Base-by-base conservation (phyloP, 2,888 invertebrate species). In the Eupithecia abbreviata region DNA sequence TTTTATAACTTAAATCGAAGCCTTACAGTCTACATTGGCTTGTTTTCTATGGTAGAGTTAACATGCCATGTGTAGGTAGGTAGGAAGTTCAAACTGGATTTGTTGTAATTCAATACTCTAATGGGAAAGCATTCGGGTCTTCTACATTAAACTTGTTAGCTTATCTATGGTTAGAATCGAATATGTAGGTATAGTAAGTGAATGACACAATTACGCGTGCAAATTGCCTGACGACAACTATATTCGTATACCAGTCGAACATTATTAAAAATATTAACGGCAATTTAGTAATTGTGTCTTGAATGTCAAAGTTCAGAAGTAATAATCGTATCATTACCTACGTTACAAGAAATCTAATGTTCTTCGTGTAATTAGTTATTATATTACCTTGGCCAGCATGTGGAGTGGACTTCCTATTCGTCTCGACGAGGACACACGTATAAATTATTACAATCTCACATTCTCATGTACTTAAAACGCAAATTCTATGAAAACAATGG, bases 371-470 rank as follows among this genome's bases (percentile, higher is more conserved):
- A 86, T 84, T 83, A 81, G 73, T 79, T 45, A 68, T 68, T 45
- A 68, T 81, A 82, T 88, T 82, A 84, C 87, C 88, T 88, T 88
- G 87, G 83, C 80, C 81, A 82, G 78, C 80, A 74, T 55, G 73
- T 80, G 74, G 72, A 84, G 72, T 80, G 74, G 72, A 84, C 85
- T 87, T 86, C 86, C 86, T 88, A 81, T 77, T 81, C 77, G 77
- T 83, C 81, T 82, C 69, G 71, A 47, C 82, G 76, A 82, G 83
- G 80, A 78, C 80, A 80, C 58, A 81, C 81, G 82, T 84, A 83
- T 71, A 73, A 71, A 74, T 75, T 74, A 72, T 79, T 74, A 72
- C 79, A 51, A 83, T 82, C 77, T 82, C 82, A 85, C 82, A 81
- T 78, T 71, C 13, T 67, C 42, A 74, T 47, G 15, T 77, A 73